Conservation (phyloP, 2,797 vertebrate genomes). For the Trachurus trachurus region DNA sequence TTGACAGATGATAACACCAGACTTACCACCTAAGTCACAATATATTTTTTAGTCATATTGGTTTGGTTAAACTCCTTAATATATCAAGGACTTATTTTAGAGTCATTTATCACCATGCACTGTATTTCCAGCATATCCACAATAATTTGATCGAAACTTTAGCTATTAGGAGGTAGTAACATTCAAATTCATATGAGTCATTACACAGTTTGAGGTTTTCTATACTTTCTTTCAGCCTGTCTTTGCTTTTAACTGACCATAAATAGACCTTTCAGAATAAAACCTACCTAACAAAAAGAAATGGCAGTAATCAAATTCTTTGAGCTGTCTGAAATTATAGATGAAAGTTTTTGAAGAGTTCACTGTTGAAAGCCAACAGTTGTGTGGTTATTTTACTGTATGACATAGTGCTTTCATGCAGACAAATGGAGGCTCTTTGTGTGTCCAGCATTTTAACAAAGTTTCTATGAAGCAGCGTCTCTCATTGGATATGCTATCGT, state of each 20-base stretch:
- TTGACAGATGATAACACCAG: background rate
- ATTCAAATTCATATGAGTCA: slow-evolving; percentile 5
- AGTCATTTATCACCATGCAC: background rate
- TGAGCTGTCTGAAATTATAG: slow-evolving; percentile 50
- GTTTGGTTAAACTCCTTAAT: background rate
- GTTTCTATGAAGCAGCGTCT: slow-evolving; percentile 54
- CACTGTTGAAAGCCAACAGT: slow-evolving; percentile 55
- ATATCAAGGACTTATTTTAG: background rate
- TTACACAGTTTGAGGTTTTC: slow-evolving; percentile 18
- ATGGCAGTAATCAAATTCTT: slow-evolving; percentile 59
- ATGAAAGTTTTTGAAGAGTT: slow-evolving; percentile 62
- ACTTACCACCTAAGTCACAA: background rate
- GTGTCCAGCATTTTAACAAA: slow-evolving; percentile 50
- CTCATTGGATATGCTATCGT: slow-evolving; percentile 62
- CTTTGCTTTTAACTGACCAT: slow-evolving; percentile 45
- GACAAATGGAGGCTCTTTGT: slow-evolving; percentile 71
- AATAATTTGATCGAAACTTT: background rate
- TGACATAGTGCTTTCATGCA: slow-evolving; percentile 66
- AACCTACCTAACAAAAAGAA: slow-evolving; percentile 45
- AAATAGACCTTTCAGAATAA: slow-evolving; percentile 57
- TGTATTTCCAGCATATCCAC: background rate
- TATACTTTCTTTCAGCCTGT: slow-evolving; percentile 9
- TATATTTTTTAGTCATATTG: background rate
- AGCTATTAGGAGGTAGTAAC: background rate
- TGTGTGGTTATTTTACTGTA: slow-evolving; percentile 58